These are phyloP conservation scores for Crotophaga sulcirostris DNA, from an alignment of 2,113 vertebrate species.

Conservation along the genomic window DNA sequence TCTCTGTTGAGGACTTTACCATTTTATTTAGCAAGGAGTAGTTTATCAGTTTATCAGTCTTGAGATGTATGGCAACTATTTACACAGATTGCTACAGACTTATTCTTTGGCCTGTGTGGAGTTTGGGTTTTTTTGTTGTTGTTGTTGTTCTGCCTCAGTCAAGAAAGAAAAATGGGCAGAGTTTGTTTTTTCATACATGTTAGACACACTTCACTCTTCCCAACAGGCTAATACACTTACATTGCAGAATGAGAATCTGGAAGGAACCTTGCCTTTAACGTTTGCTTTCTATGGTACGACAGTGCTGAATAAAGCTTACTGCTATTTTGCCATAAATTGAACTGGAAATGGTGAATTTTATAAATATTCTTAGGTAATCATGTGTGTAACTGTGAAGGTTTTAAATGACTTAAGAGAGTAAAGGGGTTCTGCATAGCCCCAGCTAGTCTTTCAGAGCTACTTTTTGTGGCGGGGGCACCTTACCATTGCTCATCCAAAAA, in stretches of 20 bases:
- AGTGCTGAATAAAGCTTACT: background rate
- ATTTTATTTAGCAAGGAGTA: background rate
- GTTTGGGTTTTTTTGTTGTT: background rate
- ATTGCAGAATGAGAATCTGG: background rate
- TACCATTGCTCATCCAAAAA: background rate
- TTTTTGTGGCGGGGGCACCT: background rate
- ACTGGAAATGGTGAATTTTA: background rate
- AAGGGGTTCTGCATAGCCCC: fast-evolving
- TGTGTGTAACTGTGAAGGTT: background rate
- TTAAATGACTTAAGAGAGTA: background rate
- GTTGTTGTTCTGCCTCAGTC: background rate
- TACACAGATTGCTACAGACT: background rate
- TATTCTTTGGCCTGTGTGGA: background rate
- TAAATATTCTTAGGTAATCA: background rate
- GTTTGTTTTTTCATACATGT: background rate
- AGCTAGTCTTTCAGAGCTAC: background rate
- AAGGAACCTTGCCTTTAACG: background rate
- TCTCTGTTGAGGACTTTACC: background rate
- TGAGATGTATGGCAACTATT: background rate
- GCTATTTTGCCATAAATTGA: background rate
- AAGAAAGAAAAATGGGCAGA: background rate
- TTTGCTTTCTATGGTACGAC: background rate
- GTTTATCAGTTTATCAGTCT: background rate
- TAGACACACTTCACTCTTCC: no score
- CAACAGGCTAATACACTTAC: background rate